A percentile compares a stretch with the other conserved stretches of the same genome.
Conservation (phyloP, 2,888 invertebrate genomes). For the Drosophila histrio region DNA sequence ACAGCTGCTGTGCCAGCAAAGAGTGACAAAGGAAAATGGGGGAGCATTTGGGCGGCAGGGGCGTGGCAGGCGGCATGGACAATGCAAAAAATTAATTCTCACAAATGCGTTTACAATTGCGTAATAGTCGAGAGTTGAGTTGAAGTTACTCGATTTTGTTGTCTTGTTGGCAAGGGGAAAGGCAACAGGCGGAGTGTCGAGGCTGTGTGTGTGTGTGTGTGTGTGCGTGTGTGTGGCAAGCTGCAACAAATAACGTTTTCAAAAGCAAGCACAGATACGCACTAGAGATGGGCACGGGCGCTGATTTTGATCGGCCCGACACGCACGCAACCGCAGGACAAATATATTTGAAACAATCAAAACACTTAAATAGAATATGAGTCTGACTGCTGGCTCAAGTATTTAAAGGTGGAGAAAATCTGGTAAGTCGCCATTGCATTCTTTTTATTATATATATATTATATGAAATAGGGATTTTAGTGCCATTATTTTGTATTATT, state of each 20-base stretch:
- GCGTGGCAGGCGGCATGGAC: slow-evolving; percentile 17
- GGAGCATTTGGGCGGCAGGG: not conserved
- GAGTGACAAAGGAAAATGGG: slow-evolving; percentile 24
- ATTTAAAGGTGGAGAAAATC: too few relatives aligned
- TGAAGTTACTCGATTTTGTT: slow-evolving; percentile 19
- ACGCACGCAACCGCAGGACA: too few relatives aligned
- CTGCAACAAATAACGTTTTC: slow-evolving; percentile 63
- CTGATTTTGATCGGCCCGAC: too few relatives aligned
- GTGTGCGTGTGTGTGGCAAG: slow-evolving; percentile 52
- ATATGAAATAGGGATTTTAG: too few relatives aligned
- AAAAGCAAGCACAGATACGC: slow-evolving; percentile 11
- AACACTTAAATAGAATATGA: too few relatives aligned
- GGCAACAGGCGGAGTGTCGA: not conserved
- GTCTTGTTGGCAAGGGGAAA: not conserved
- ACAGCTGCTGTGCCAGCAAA: slow-evolving; percentile 42
- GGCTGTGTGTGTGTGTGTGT: slow-evolving; percentile 33
- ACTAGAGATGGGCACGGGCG: too few relatives aligned
- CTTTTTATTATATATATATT: too few relatives aligned
- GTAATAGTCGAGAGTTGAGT: slow-evolving; percentile 31
- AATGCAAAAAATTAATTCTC: slow-evolving; percentile 49
- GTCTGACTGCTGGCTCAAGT: too few relatives aligned
- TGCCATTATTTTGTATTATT: too few relatives aligned
- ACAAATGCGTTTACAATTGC: slow-evolving; percentile 60
- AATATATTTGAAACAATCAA: too few relatives aligned
- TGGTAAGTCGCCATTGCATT: too few relatives aligned